Evolutionary conservation across 1,140 invertebrate genomes (phyloP).

Genomic region (Cepaea nemoralis): DNA sequence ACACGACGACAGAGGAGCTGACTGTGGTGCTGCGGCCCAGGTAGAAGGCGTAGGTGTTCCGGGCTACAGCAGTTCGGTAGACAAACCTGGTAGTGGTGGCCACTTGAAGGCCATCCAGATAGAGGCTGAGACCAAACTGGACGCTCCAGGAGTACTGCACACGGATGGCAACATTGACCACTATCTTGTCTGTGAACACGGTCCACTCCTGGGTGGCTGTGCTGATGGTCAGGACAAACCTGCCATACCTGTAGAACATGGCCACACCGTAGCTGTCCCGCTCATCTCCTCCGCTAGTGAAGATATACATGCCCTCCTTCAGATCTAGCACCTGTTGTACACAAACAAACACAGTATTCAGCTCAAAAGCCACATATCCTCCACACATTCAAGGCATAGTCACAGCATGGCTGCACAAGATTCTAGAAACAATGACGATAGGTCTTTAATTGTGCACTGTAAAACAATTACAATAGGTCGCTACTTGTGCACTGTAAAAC

Average conservation of each 20-base stretch:
- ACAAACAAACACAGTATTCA: too few relatives aligned
- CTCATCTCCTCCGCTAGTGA: constrained; percentile 56
- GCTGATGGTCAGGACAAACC: constrained; percentile 49
- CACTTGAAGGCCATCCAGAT: constrained; percentile 45
- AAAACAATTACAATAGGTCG: too few relatives aligned
- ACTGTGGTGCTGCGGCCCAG: constrained; percentile 45
- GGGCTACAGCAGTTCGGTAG: constrained; percentile 17
- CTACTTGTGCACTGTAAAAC: too few relatives aligned
- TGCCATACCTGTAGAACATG: constrained; percentile 47
- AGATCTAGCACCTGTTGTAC: constrained; percentile 32
- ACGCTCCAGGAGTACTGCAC: constrained; percentile 54
- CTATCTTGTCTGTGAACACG: constrained; percentile 37
- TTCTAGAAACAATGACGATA: too few relatives aligned
- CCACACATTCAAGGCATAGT: too few relatives aligned
- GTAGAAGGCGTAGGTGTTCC: constrained; percentile 29
- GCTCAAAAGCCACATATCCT: too few relatives aligned
- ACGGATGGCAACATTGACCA: constrained; percentile 41
- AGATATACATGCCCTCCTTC: constrained; percentile 55
- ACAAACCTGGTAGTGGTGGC: constrained; percentile 50
- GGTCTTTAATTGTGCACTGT: too few relatives aligned
- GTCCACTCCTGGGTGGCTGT: constrained; percentile 53
- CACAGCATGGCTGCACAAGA: too few relatives aligned
- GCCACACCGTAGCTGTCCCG: constrained; percentile 50
- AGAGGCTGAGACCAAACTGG: constrained; percentile 51
- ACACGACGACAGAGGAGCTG: constrained; percentile 22